Conservation (phyloP, 2,113 vertebrate species). For the Vireo altiloquus region DNA sequence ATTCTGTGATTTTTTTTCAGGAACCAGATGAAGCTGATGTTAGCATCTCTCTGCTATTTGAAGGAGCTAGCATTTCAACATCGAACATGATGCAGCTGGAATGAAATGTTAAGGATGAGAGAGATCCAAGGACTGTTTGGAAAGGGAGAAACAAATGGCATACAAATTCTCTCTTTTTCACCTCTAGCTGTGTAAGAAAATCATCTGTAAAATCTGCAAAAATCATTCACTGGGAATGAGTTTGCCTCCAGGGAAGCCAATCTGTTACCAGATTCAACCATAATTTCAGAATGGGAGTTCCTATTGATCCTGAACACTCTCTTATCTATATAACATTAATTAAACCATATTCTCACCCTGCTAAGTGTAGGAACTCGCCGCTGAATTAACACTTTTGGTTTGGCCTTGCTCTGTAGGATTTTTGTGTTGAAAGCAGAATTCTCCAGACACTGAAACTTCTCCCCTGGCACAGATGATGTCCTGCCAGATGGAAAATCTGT, state of each 20-base stretch:
- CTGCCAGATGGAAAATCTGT: constrained; percentile 58
- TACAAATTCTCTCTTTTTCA: not conserved
- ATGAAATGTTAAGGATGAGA: not conserved
- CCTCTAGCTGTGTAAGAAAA: not conserved
- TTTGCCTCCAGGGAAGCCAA: not conserved
- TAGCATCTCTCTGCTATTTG: not conserved
- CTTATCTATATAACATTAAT: not conserved
- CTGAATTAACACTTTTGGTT: not conserved
- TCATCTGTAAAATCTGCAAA: not conserved
- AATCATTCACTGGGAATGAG: not conserved
- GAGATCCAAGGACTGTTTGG: not conserved
- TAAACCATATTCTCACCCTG: not conserved
- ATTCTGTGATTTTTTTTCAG: not conserved
- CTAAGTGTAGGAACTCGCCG: not conserved
- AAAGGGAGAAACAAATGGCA: not conserved
- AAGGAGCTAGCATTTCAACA: not conserved
- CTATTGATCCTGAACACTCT: not conserved
- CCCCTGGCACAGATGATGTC: constrained; percentile 43
- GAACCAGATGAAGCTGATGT: not conserved
- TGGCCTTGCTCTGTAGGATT: not conserved
- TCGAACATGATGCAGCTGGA: not conserved
- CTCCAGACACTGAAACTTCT: not conserved
- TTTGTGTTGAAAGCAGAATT: constrained; percentile 13
- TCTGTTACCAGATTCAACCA: not conserved
- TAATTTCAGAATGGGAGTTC: not conserved